phyloP scores from a whole-genome alignment of 2,888 invertebrate species.

The Tubulanus polymorphus region DNA sequence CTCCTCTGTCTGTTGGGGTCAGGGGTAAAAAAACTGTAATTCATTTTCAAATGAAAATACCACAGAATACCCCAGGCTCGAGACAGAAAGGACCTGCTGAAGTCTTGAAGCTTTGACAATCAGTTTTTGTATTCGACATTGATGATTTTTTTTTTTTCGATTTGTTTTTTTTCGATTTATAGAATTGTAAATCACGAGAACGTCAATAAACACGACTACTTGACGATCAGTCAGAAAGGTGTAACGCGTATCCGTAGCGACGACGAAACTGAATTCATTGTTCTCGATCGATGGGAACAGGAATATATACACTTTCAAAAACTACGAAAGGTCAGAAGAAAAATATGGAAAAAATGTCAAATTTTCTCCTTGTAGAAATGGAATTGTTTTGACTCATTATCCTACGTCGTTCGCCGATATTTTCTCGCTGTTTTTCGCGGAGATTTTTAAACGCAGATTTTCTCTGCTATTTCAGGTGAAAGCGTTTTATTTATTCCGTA shows the following conservation, averaged over 20 bases:
- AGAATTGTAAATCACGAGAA: constrained; percentile 72
- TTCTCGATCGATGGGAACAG: constrained; percentile 73
- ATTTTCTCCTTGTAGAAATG: neutral
- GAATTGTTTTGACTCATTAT: no score
- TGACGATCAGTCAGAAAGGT: constrained; percentile 78
- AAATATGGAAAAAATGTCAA: neutral
- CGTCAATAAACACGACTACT: constrained; percentile 67
- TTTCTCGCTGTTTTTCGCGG: neutral
- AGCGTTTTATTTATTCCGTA: constrained; percentile 52
- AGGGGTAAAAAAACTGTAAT: no score
- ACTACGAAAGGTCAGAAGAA: constrained; percentile 73
- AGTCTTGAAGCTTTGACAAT: neutral
- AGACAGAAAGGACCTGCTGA: neutral
- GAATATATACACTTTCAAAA: constrained; percentile 77
- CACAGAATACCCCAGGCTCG: no score
- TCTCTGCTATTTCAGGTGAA: constrained; percentile 41
- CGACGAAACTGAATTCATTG: constrained; percentile 74
- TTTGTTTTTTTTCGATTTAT: constrained; percentile 24
- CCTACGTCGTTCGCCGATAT: no score
- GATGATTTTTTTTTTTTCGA: constrained; percentile 60
- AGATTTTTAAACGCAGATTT: neutral
- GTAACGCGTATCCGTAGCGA: constrained; percentile 64
- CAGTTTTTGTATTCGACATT: no score
- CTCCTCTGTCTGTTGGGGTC: no score
- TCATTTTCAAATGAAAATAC: no score